Conservation (phyloP, 1,140 invertebrate genomes). For the Drosophila nebulosa region DNA sequence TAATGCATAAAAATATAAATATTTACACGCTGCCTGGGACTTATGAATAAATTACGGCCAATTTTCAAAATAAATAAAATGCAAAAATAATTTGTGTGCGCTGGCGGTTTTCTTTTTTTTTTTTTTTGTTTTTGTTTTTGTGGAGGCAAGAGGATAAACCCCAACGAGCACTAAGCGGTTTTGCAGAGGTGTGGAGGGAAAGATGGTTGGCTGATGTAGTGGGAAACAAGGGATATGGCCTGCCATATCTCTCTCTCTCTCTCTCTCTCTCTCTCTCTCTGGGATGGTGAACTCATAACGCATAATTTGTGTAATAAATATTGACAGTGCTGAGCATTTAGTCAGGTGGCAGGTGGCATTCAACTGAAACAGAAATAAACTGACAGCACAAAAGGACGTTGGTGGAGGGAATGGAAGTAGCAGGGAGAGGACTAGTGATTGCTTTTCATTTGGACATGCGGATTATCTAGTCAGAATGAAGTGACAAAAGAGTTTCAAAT, state of each 20-base stretch:
- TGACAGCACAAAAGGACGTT: background rate
- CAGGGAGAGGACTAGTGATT: too few relatives aligned
- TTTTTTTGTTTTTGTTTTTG: too few relatives aligned
- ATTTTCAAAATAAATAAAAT: slow-evolving; percentile 78
- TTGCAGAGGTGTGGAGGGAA: slow-evolving; percentile 1
- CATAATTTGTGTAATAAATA: slow-evolving; percentile 70
- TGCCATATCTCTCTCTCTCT: too few relatives aligned
- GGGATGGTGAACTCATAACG: slow-evolving; percentile 23
- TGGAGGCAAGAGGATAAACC: slow-evolving; percentile 15
- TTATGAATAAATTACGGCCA: slow-evolving; percentile 75
- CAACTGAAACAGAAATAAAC: background rate
- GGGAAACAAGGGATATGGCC: too few relatives aligned
- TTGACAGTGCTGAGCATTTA: slow-evolving; percentile 54
- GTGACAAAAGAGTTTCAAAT: background rate
- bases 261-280: too few relatives aligned
- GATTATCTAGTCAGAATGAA: background rate
- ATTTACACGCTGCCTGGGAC: slow-evolving; percentile 64
- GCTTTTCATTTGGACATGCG: background rate
- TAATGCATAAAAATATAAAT: slow-evolving; percentile 76
- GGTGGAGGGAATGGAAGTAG: background rate
- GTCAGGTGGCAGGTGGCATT: background rate
- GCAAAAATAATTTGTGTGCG: slow-evolving; percentile 72
- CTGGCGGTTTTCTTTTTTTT: slow-evolving; percentile 55
- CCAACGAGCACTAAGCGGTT: background rate
- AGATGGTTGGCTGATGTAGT: background rate